Evolutionary conservation across 2,888 invertebrate species (phyloP).

Genomic region (Geophilus truncorum): DNA sequence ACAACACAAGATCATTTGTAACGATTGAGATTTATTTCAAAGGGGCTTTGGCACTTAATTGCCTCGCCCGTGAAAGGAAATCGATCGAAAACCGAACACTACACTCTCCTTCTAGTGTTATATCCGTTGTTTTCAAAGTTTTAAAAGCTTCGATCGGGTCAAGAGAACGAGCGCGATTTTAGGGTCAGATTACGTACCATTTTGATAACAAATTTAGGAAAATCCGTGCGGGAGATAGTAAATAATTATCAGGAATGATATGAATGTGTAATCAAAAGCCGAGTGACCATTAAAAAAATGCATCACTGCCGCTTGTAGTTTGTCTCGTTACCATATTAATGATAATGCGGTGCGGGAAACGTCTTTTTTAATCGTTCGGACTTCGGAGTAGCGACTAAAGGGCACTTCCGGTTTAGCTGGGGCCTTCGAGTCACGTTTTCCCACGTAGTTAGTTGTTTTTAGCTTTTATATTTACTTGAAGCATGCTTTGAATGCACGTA

Average conservation of each 20-base stretch:
- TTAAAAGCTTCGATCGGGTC: background rate
- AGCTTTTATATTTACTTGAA: no score
- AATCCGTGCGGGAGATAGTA: no score
- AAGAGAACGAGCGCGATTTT: background rate
- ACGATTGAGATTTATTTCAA: conserved; percentile 6
- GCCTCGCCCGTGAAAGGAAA: background rate
- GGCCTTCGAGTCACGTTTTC: no score
- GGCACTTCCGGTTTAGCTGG: no score
- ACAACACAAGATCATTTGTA: conserved; percentile 22
- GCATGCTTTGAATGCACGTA: no score
- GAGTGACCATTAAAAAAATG: background rate
- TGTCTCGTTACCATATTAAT: no score
- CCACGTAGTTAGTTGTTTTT: no score
- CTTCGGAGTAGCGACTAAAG: no score
- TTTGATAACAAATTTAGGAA: background rate
- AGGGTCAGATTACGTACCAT: background rate
- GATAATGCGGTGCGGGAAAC: no score
- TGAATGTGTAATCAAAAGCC: background rate
- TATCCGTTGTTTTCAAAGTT: background rate
- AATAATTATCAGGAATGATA: background rate
- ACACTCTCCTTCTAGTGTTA: background rate
- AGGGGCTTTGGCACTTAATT: conserved; percentile 13
- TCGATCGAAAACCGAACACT: conserved; percentile 19
- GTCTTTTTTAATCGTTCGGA: no score
- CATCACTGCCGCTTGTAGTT: background rate